Conservation (phyloP, 1,140 invertebrate species). For the Anadara kagoshimensis region DNA sequence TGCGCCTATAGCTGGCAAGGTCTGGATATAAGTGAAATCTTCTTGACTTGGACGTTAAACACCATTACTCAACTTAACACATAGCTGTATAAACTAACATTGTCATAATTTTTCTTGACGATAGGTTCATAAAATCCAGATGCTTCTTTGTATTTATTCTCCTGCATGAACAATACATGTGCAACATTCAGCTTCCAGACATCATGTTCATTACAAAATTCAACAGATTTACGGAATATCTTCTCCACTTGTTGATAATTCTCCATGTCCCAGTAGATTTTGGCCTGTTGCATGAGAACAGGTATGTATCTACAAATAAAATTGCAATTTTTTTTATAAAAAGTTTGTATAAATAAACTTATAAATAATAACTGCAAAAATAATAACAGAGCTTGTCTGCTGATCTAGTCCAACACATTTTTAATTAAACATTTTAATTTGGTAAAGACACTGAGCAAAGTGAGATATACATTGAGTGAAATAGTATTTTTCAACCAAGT, state of each 20-base stretch:
- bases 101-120: slow-evolving; percentile 96
- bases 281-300: slow-evolving; percentile 98
- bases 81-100: slow-evolving; percentile 77
- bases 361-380: too few relatives aligned
- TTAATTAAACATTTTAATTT: too few relatives aligned
- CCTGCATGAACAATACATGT: slow-evolving; percentile 99
- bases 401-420: too few relatives aligned
- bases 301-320: slow-evolving; percentile 82
- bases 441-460: too few relatives aligned
- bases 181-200: slow-evolving; percentile 98
- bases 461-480: too few relatives aligned
- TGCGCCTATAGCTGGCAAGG: too few relatives aligned
- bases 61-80: too few relatives aligned
- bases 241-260: slow-evolving; percentile 88
- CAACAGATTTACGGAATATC: slow-evolving; percentile 90
- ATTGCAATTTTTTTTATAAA: slow-evolving; percentile 7
- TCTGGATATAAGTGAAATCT: too few relatives aligned
- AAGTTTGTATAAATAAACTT: too few relatives aligned
- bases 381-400: too few relatives aligned
- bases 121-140: slow-evolving; percentile 99
- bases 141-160: slow-evolving; percentile 98
- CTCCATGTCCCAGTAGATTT: slow-evolving; percentile 98
- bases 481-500: too few relatives aligned
- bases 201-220: slow-evolving; percentile 98
- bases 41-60: too few relatives aligned